Conservation (phyloP, 2,797 vertebrate species). For the Labroides dimidiatus region DNA sequence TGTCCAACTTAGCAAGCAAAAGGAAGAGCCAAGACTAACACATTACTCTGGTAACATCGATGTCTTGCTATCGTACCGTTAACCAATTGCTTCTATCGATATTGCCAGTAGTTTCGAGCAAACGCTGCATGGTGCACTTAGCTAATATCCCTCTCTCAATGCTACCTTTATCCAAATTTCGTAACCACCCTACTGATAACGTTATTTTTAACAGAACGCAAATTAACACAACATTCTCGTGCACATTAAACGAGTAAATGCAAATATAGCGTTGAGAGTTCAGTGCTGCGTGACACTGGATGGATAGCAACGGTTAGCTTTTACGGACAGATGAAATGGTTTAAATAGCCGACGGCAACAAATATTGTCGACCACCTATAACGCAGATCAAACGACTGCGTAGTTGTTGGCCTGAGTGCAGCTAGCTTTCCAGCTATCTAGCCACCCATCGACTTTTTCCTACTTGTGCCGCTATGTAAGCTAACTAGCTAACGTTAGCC, state of each 20-base stretch:
- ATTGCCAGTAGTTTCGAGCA: constrained; percentile 1
- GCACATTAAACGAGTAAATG: constrained; percentile 47
- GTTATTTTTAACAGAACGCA: constrained; percentile 36
- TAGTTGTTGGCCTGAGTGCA: constrained; percentile 78
- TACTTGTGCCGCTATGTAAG: constrained; percentile 68
- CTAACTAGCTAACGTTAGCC: constrained; percentile 76
- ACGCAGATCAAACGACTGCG: constrained; percentile 75
- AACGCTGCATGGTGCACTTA: constrained; percentile 35
- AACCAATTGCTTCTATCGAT: constrained; percentile 14
- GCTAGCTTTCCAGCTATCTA: constrained; percentile 76
- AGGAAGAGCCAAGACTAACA: constrained; percentile 24
- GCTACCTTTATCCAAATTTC: constrained; percentile 41
- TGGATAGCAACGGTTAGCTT: constrained; percentile 32
- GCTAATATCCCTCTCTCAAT: constrained; percentile 4
- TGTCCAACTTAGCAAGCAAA: constrained; percentile 35
- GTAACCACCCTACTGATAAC: constrained; percentile 40
- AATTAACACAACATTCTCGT: constrained; percentile 16
- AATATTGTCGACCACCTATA: constrained; percentile 47
- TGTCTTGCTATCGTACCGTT: constrained; percentile 21
- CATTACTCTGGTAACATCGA: constrained; percentile 44
- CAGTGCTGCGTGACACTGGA: constrained; percentile 36
- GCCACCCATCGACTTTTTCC: constrained; percentile 79
- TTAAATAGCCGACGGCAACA: constrained; percentile 36
- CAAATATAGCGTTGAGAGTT: constrained; percentile 34
- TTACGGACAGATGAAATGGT: constrained; percentile 24